phyloP scores from a whole-genome alignment of 2,797 vertebrate genomes.

The Coregonus sp. region DNA sequence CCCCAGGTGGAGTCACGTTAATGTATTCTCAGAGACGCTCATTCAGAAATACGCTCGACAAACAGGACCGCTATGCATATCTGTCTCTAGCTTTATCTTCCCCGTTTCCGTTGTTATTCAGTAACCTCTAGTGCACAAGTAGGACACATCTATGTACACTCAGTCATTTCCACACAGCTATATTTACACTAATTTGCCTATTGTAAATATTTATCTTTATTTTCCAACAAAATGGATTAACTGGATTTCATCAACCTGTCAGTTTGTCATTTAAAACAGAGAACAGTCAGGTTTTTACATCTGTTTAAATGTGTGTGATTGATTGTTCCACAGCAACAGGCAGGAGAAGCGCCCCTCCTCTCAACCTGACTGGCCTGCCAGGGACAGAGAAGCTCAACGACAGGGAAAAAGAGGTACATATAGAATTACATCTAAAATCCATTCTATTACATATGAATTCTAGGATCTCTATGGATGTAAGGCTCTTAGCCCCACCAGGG shows the following conservation, averaged over 20 bases:
- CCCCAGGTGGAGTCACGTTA: slow-evolving; percentile 44
- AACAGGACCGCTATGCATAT: slow-evolving; percentile 34
- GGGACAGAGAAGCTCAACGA: slow-evolving; percentile 98
- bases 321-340: slow-evolving; percentile 71
- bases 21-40: slow-evolving; percentile 36
- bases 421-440: not conserved
- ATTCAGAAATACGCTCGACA: slow-evolving; percentile 16
- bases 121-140: slow-evolving; percentile 33
- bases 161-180: slow-evolving; percentile 26
- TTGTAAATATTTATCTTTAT: slow-evolving; percentile 14
- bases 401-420: slow-evolving; percentile 93
- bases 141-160: slow-evolving; percentile 9
- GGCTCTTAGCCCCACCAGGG: too few relatives aligned
- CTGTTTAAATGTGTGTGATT: slow-evolving; percentile 29
- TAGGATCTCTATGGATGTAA: too few relatives aligned
- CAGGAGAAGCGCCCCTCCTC: slow-evolving; percentile 90
- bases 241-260: slow-evolving; percentile 24
- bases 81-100: slow-evolving; percentile 32
- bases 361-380: slow-evolving; percentile 95
- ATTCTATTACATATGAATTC: too few relatives aligned
- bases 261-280: slow-evolving; percentile 25
- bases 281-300: not conserved
- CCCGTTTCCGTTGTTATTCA: slow-evolving; percentile 28
- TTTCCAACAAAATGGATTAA: slow-evolving; percentile 25
- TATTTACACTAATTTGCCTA: slow-evolving; percentile 43